Evolutionary conservation across 2,888 invertebrate genomes (phyloP).

Genomic region (Cheilosia impressa): DNA sequence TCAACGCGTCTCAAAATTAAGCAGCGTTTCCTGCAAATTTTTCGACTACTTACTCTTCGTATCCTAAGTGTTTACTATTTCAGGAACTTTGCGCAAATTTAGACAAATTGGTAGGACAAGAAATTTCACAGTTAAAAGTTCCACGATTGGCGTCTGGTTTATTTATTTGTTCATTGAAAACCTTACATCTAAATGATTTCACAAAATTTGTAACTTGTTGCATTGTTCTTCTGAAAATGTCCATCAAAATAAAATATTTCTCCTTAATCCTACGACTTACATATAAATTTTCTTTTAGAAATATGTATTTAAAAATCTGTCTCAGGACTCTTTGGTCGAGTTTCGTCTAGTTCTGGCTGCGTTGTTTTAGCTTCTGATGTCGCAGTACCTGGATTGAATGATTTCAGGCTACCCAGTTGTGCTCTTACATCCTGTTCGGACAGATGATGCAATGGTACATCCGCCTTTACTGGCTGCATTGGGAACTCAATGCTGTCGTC

Average conservation of each 20-base stretch:
- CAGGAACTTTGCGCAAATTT: too few relatives aligned
- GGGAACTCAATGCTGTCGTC: conserved; percentile 79
- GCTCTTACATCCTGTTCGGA: conserved; percentile 81
- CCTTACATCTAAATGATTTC: background rate
- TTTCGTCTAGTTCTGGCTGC: conserved; percentile 75
- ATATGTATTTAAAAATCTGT: conserved; percentile 80
- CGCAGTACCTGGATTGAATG: conserved; percentile 78
- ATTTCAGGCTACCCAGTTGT: conserved; percentile 80
- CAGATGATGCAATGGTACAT: conserved; percentile 81
- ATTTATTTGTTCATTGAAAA: background rate
- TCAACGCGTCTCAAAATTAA: too few relatives aligned
- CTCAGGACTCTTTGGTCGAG: conserved; percentile 81
- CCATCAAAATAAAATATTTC: conserved; percentile 3
- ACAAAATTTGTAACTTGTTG: background rate
- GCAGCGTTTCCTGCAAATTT: too few relatives aligned
- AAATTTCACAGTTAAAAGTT: too few relatives aligned
- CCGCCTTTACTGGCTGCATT: conserved; percentile 79
- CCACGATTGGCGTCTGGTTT: background rate
- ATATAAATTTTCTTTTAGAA: background rate
- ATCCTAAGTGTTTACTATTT: too few relatives aligned
- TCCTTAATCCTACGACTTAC: conserved; percentile 2
- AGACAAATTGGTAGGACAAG: too few relatives aligned
- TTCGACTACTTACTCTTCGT: too few relatives aligned
- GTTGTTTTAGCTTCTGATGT: background rate
- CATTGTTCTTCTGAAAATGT: background rate